phyloP scores from a whole-genome alignment of 2,797 vertebrate species.

The Nannoperca obscura region DNA sequence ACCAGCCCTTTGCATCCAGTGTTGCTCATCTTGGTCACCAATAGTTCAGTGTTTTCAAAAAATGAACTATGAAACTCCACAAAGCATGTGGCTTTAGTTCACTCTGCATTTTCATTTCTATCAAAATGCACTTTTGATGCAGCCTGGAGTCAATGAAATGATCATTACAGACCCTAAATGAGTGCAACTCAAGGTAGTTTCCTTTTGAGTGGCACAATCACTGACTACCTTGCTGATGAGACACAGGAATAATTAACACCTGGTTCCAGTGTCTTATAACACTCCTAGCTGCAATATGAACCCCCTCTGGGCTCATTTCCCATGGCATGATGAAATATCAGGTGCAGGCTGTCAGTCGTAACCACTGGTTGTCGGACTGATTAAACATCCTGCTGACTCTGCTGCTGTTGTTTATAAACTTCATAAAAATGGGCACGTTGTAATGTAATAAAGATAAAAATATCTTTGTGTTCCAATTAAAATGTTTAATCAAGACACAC shows the following conservation, averaged over 20 bases:
- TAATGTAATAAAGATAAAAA: too few species aligned
- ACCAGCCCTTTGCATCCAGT: not conserved
- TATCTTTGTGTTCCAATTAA: too few species aligned
- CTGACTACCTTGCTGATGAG: not conserved
- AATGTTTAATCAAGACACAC: too few species aligned
- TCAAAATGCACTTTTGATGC: too few species aligned
- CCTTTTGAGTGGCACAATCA: not conserved
- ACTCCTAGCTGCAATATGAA: not conserved
- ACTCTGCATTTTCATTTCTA: not conserved
- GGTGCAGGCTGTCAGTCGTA: slow-evolving; percentile 2
- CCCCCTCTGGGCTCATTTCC: slow-evolving; percentile 14
- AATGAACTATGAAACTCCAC: too few species aligned
- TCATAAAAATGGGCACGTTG: too few species aligned
- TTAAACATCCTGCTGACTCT: slow-evolving; percentile 2
- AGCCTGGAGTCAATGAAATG: not conserved
- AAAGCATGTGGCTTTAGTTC: too few species aligned
- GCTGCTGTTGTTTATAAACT: too few species aligned
- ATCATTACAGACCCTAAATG: not conserved
- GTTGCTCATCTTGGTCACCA: not conserved
- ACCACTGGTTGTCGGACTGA: slow-evolving; percentile 28
- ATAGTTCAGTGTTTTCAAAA: too few species aligned
- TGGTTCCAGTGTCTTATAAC: slow-evolving; percentile 1
- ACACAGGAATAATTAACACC: too few species aligned
- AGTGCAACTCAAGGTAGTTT: not conserved
- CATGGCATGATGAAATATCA: slow-evolving; percentile 11